Evolutionary conservation across 2,113 vertebrate species (phyloP).

Genomic region (Charadrius vociferus): DNA sequence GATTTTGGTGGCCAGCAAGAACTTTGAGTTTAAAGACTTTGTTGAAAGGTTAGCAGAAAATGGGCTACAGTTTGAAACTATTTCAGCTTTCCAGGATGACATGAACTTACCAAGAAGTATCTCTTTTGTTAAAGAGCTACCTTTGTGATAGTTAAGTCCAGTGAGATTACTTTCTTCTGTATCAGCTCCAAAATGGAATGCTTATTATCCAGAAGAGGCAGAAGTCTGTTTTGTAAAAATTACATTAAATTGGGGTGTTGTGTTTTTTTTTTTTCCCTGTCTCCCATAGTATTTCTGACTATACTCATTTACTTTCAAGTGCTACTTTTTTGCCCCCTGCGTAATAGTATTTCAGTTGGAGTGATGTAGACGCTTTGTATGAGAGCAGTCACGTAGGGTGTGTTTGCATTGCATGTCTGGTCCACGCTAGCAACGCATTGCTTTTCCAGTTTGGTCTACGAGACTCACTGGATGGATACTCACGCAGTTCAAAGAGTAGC

Average conservation of each 20-base stretch:
- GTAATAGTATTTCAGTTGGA: neutral
- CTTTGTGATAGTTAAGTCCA: neutral
- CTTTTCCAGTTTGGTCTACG: neutral
- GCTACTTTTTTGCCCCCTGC: neutral
- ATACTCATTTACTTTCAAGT: neutral
- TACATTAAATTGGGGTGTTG: neutral
- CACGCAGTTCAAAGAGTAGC: neutral
- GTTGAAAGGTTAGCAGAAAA: neutral
- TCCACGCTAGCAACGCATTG: neutral
- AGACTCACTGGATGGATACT: neutral
- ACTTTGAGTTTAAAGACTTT: neutral
- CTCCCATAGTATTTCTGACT: neutral
- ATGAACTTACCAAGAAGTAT: fast-evolving
- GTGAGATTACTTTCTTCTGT: neutral
- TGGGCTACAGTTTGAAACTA: neutral
- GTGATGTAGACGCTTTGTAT: neutral
- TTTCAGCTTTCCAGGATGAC: neutral
- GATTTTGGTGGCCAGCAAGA: neutral
- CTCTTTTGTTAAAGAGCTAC: neutral
- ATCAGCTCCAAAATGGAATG: neutral
- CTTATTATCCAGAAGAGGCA: neutral
- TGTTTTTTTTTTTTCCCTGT: neutral
- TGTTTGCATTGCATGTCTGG: neutral
- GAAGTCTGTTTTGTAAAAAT: neutral
- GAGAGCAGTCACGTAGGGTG: neutral